phyloP scores from a whole-genome alignment of 2,797 vertebrate genomes.

The Chiloscyllium punctatum region DNA sequence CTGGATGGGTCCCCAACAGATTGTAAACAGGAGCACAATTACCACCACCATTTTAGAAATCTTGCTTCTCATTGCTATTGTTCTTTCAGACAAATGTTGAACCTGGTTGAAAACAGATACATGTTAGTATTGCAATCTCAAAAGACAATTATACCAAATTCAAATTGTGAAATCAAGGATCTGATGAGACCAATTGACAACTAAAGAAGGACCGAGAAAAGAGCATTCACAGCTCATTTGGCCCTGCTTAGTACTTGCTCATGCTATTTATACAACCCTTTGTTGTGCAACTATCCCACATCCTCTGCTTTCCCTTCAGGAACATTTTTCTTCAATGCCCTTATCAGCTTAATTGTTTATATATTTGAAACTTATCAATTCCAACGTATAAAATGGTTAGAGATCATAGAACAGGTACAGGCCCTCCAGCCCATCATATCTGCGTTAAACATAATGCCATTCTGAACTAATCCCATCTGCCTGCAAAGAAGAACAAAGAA shows the following conservation, averaged over 20 bases:
- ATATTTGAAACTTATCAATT: neutral
- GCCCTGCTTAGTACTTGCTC: neutral
- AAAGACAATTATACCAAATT: neutral
- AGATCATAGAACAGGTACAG: too few species aligned
- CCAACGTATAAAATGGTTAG: neutral
- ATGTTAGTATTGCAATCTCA: neutral
- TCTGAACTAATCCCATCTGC: too few species aligned
- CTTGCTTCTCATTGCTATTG: constrained; percentile 50
- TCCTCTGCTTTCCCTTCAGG: neutral
- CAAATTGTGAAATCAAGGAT: neutral
- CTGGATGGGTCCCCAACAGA: constrained; percentile 63
- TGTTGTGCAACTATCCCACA: neutral
- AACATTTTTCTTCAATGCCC: neutral
- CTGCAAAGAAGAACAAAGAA: neutral
- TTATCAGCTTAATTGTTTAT: neutral
- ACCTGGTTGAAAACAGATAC: constrained; percentile 46
- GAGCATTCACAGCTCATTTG: neutral
- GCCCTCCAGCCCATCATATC: too few species aligned
- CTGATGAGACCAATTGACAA: neutral
- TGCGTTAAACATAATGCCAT: too few species aligned
- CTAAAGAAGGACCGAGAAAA: constrained; percentile 14
- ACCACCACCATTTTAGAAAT: constrained; percentile 65
- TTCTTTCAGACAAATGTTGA: constrained; percentile 53
- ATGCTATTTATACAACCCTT: neutral
- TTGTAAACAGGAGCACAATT: constrained; percentile 58